These are phyloP conservation scores for Tiliacea citrago DNA, from an alignment of 2,888 invertebrate species.

Conservation along the genomic window DNA sequence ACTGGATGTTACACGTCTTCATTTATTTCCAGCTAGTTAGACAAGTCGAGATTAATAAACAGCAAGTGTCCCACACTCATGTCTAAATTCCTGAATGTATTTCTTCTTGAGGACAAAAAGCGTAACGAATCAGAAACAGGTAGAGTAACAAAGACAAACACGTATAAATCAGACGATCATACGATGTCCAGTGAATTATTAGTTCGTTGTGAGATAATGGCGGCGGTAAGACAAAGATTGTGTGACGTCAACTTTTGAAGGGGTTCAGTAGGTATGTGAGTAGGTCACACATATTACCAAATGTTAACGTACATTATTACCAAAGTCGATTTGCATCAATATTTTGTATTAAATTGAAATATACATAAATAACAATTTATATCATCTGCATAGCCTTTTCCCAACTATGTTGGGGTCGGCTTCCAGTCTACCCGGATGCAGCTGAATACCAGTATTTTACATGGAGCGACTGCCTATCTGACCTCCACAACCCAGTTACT, in stretches of 20 bases:
- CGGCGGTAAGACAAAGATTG: constrained; percentile 77
- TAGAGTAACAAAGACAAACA: constrained; percentile 62
- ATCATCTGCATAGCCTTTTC: no score
- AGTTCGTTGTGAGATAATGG: constrained; percentile 73
- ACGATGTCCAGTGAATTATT: constrained; percentile 73
- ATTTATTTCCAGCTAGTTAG: background rate
- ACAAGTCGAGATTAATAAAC: background rate
- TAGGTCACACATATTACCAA: background rate
- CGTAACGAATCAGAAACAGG: constrained; percentile 53
- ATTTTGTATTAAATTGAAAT: background rate
- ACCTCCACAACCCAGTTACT: no score
- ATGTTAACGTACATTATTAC: background rate
- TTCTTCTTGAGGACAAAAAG: constrained; percentile 36
- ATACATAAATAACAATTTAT: background rate
- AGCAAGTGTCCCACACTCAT: background rate
- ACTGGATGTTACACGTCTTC: background rate
- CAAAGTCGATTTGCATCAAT: background rate
- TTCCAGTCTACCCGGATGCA: no score
- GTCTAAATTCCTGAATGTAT: constrained; percentile 23
- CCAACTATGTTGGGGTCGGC: no score
- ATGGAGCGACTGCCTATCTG: no score
- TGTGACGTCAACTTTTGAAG: constrained; percentile 14
- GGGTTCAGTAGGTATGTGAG: constrained; percentile 63
- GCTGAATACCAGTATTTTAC: no score
- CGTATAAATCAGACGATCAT: constrained; percentile 74